These are phyloP conservation scores for Ptychodera flava DNA, from an alignment of 35 echinoderm and acorn worm species.

Conservation along the genomic window DNA sequence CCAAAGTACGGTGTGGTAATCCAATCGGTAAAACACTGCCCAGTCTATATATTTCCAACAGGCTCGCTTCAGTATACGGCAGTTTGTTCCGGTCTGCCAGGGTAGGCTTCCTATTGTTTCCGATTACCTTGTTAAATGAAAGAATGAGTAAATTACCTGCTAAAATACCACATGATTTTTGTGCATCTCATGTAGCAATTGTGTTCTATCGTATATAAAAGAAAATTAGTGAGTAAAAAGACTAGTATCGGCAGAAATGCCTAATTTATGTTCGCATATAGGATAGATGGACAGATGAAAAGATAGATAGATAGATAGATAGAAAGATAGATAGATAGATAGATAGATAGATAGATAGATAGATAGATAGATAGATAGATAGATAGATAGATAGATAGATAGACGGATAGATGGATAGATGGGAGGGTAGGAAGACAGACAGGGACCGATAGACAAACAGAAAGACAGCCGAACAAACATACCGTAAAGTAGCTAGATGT, in stretches of 20 bases:
- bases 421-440: neutral
- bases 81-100: neutral
- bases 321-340: neutral
- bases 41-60: neutral
- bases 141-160: no score
- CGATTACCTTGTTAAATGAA: neutral
- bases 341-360: conserved; percentile 14
- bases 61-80: neutral
- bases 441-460: neutral
- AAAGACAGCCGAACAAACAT: neutral
- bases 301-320: no score
- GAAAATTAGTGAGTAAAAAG: no score
- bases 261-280: no score
- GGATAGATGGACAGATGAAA: no score
- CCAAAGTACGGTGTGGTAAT: neutral
- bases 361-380: neutral
- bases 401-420: neutral
- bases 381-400: conserved; percentile 11
- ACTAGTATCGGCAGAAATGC: no score
- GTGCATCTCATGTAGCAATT: no score
- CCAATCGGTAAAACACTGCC: neutral
- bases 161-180: no score
- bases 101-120: neutral
- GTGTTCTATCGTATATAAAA: no score
- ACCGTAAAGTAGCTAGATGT: no score